Conservation (phyloP, 2,113 vertebrate genomes). For the Hystrix cristata region DNA sequence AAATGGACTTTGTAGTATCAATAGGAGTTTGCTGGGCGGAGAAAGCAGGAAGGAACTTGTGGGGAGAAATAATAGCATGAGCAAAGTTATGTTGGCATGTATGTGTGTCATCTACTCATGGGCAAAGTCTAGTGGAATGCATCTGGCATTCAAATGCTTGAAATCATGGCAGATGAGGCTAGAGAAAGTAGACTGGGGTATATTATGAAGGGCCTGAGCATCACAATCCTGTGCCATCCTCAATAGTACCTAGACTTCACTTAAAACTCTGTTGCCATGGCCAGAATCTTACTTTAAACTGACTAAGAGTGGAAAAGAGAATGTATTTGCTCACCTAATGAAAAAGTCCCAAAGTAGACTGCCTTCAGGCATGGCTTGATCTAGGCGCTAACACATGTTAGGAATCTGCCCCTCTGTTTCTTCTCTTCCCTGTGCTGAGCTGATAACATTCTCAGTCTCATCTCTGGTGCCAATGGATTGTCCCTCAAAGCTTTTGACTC, state of each 20-base stretch:
- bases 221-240: neutral
- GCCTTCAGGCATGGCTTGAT: neutral
- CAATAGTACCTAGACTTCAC: neutral
- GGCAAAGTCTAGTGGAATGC: neutral
- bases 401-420: neutral
- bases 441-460: neutral
- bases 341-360: neutral
- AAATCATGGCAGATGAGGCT: neutral
- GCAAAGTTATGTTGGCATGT: neutral
- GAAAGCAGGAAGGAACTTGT: neutral
- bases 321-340: neutral
- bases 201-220: neutral
- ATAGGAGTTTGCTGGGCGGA: constrained; percentile 19
- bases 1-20: neutral
- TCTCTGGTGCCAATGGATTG: neutral
- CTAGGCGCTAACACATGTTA: neutral
- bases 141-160: neutral
- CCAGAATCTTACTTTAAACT: neutral
- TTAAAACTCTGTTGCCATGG: neutral
- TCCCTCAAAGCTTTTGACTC: neutral
- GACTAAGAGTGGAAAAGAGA: neutral
- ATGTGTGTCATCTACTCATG: neutral
- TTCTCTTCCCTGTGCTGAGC: neutral
- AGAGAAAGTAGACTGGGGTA: neutral
- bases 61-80: neutral